Percentiles rank a stretch among this genome's conserved stretches.
These are phyloP conservation scores for Poecilia wingei DNA, from an alignment of 2,797 vertebrate genomes.

Conservation along the genomic window DNA sequence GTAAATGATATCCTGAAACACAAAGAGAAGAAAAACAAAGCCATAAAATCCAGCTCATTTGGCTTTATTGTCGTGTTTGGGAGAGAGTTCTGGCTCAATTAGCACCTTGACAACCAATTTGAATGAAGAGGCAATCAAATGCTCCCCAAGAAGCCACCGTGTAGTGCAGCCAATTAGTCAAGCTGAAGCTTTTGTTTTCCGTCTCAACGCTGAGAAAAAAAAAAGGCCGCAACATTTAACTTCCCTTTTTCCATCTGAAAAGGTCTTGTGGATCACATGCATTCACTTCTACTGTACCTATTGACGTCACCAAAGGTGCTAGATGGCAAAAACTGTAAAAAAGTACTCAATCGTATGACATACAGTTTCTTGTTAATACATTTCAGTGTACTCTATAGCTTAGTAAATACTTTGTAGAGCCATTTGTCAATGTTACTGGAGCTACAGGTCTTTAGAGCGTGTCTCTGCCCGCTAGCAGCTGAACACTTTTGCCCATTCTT, in stretches of 20 bases:
- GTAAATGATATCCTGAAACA: background rate
- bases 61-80: conserved; percentile 31
- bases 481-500: background rate
- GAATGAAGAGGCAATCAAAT: conserved; percentile 53
- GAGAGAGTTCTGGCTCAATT: conserved; percentile 45
- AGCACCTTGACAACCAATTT: conserved; percentile 47
- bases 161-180: conserved; percentile 29
- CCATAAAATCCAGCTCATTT: conserved; percentile 42
- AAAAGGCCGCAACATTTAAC: background rate
- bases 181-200: conserved; percentile 18
- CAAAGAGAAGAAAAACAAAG: conserved; percentile 17
- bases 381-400: background rate
- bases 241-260: background rate
- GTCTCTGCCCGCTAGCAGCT: background rate
- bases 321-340: background rate
- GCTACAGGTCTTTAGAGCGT: background rate
- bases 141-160: conserved; percentile 25
- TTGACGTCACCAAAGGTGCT: background rate
- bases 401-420: background rate
- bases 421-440: background rate
- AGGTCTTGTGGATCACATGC: background rate
- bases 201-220: background rate
- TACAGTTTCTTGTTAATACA: background rate
- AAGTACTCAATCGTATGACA: background rate
- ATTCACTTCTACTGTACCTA: conserved; percentile 8